Conservation (phyloP, 2,888 invertebrate species). For the Calameuta idolon region DNA sequence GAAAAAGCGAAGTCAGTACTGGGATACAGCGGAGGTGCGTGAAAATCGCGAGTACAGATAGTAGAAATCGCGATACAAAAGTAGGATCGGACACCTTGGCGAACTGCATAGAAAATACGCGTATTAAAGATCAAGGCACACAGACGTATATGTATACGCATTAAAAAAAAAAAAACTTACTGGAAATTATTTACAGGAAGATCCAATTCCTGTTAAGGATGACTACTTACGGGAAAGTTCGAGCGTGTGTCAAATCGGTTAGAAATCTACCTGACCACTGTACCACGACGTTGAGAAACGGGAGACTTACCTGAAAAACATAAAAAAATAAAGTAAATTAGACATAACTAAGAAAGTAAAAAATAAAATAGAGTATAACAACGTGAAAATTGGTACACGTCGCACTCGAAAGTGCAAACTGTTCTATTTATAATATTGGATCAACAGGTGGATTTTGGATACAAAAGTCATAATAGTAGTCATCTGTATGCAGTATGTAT, state of each 20-base stretch:
- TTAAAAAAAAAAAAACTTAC: not conserved
- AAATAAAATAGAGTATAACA: not conserved
- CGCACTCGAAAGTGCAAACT: not conserved
- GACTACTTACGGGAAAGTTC: constrained; percentile 6
- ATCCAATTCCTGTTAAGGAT: constrained; percentile 1
- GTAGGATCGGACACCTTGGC: not conserved
- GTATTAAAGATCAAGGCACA: not conserved
- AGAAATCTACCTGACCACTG: constrained; percentile 7
- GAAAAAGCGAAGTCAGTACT: not conserved
- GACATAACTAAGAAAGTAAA: not conserved
- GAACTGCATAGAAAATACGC: not conserved
- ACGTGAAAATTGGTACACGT: not conserved
- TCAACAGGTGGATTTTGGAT: not conserved
- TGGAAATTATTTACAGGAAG: not conserved
- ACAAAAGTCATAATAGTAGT: not conserved
- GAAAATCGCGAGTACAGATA: constrained; percentile 1
- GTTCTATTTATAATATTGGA: not conserved
- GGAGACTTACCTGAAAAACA: not conserved
- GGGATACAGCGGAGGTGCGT: not conserved
- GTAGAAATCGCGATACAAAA: not conserved
- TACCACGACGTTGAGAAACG: not conserved
- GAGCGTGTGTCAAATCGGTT: not conserved
- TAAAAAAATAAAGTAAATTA: not conserved
- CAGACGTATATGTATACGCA: constrained; percentile 5
- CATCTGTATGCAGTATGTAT: not conserved